Conservation (phyloP, 2,888 invertebrate species). For the Acronicta aceris region DNA sequence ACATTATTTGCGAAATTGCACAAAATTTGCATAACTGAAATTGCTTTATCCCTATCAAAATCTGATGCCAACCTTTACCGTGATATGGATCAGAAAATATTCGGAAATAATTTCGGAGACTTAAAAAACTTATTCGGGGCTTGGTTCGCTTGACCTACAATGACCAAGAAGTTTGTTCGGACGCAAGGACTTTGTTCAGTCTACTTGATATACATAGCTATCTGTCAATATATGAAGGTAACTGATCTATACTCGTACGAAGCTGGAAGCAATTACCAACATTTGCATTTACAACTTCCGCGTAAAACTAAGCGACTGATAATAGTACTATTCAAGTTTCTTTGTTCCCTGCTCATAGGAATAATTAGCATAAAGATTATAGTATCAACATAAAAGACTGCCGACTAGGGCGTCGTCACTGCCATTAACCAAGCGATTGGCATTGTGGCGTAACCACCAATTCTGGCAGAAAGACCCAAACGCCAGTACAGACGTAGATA, state of each 20-base stretch:
- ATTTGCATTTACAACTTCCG: constrained; percentile 48
- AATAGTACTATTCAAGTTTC: constrained; percentile 20
- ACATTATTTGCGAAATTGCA: no score
- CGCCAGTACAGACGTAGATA: no score
- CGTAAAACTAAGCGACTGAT: constrained; percentile 23
- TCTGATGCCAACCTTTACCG: no score
- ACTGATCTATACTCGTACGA: constrained; percentile 17
- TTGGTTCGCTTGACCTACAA: not conserved
- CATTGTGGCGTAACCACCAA: no score
- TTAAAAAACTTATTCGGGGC: no score
- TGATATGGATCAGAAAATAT: no score
- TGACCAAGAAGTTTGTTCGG: not conserved
- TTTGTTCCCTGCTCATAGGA: constrained; percentile 23
- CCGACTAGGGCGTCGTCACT: no score
- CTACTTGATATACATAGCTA: not conserved
- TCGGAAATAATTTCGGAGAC: no score
- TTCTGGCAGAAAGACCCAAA: no score
- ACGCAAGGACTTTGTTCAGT: not conserved
- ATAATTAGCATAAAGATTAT: constrained; percentile 1
- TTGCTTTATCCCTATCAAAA: no score
- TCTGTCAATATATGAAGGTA: not conserved
- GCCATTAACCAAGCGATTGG: no score
- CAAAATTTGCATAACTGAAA: no score
- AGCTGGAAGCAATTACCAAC: constrained; percentile 35
- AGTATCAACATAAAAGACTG: not conserved